Percentiles rank a stretch among this genome's conserved stretches.
These are phyloP conservation scores for Lochmaea crataegi DNA, from an alignment of 2,888 invertebrate species.

Conservation along the genomic window DNA sequence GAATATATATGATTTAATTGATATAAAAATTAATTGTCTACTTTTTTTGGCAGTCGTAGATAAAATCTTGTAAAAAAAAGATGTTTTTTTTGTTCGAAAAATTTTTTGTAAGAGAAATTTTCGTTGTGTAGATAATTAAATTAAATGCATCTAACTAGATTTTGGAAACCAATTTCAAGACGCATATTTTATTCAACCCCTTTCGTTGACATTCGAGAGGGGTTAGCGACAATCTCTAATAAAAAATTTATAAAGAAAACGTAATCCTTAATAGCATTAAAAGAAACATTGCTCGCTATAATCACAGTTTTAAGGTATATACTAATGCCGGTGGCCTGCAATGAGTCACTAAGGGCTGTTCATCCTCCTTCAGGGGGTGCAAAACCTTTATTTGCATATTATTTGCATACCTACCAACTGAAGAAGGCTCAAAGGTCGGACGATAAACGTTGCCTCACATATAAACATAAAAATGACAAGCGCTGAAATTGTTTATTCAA, in stretches of 20 bases:
- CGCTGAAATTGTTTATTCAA: not conserved
- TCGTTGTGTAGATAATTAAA: not conserved
- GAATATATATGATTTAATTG: too few species aligned
- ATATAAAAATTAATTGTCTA: too few species aligned
- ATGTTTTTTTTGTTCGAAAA: not conserved
- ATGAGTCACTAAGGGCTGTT: constrained; percentile 52
- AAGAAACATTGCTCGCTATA: constrained; percentile 50
- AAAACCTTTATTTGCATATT: constrained; percentile 52
- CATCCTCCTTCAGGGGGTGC: constrained; percentile 47
- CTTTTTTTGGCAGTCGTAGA: too few species aligned
- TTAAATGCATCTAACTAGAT: not conserved
- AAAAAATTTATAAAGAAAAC: constrained; percentile 45
- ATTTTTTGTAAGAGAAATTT: not conserved
- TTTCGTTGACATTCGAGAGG: constrained; percentile 7
- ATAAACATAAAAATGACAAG: not conserved
- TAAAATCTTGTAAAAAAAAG: not conserved
- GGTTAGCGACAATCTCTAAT: constrained; percentile 33
- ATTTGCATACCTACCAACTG: constrained; percentile 52
- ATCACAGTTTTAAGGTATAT: constrained; percentile 53
- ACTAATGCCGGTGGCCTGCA: constrained; percentile 48
- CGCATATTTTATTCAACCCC: constrained; percentile 27
- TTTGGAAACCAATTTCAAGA: not conserved
- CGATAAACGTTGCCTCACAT: constrained; percentile 1
- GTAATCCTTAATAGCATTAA: constrained; percentile 49
- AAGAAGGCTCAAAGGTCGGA: constrained; percentile 14